phyloP scores from a whole-genome alignment of 1,140 invertebrate genomes.

The Geopemphigus sp. region DNA sequence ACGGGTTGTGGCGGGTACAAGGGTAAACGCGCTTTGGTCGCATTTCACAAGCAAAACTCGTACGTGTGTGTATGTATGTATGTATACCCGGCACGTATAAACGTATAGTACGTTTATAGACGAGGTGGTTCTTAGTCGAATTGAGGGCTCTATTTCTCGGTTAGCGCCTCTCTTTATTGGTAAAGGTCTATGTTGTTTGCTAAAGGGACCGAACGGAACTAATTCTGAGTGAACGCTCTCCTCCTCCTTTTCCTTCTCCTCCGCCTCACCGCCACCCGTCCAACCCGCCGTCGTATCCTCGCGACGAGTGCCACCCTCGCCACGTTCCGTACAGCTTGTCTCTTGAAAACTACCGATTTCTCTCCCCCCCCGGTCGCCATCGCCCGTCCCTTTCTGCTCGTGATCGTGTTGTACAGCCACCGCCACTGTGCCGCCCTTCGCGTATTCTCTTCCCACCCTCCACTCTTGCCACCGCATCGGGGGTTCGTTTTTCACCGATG shows the following conservation, averaged over 20 bases:
- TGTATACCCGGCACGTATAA: no score
- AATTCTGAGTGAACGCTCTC: constrained; percentile 27
- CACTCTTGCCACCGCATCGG: no score
- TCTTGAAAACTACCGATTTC: constrained; percentile 31
- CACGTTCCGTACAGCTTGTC: constrained; percentile 7
- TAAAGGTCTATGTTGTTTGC: constrained; percentile 44
- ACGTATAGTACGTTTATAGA: not conserved
- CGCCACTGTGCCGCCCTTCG: no score
- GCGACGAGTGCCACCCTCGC: no score
- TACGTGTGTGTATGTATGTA: not conserved
- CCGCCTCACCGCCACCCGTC: no score
- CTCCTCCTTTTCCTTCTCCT: not conserved
- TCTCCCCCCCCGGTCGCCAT: not conserved
- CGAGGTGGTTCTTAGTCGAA: not conserved
- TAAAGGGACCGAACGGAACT: constrained; percentile 31
- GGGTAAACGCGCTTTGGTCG: not conserved
- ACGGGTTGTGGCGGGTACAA: not conserved
- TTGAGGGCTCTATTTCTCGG: constrained; percentile 34
- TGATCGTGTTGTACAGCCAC: no score
- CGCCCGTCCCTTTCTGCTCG: no score
- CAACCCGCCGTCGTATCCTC: no score
- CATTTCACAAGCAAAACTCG: not conserved
- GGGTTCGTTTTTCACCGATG: constrained; percentile 6
- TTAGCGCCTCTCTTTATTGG: constrained; percentile 40
- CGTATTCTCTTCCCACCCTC: no score